phyloP scores from a whole-genome alignment of 2,888 invertebrate species.

The Eilema depressum region DNA sequence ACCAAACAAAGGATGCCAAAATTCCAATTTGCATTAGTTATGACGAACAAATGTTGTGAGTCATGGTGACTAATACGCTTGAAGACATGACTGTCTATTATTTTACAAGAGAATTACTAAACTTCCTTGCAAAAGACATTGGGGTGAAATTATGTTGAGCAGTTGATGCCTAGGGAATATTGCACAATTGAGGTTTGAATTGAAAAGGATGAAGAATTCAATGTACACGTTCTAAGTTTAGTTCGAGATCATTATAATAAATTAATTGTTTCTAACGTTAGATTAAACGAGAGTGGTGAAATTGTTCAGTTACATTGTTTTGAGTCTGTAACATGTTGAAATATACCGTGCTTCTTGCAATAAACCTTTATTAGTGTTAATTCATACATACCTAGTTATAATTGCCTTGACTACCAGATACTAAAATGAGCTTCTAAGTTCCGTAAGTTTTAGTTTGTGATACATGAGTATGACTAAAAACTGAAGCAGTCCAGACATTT shows the following conservation, averaged over 20 bases:
- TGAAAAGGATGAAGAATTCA: not conserved
- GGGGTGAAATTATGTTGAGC: conserved; percentile 33
- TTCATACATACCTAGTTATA: not conserved
- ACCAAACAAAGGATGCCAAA: conserved; percentile 49
- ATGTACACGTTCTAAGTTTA: not conserved
- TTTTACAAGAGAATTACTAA: conserved; percentile 49
- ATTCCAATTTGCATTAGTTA: conserved; percentile 58
- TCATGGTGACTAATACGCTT: conserved; percentile 55
- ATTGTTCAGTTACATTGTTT: not conserved
- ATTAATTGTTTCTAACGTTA: not conserved
- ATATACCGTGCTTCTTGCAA: too few species aligned
- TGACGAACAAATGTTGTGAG: conserved; percentile 51
- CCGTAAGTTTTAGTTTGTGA: not conserved
- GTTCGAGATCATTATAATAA: not conserved
- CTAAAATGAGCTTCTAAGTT: not conserved
- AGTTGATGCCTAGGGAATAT: conserved; percentile 32
- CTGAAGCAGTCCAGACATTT: not conserved
- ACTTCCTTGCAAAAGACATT: conserved; percentile 35
- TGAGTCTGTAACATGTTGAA: not conserved
- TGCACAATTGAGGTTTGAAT: not conserved
- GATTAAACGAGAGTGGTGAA: not conserved
- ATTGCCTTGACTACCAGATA: too few species aligned
- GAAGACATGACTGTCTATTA: conserved; percentile 48
- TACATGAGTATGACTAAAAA: not conserved
- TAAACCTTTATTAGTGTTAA: too few species aligned